Percentiles rank a stretch among this genome's conserved stretches.
These are phyloP conservation scores for Hoplodrina ambigua DNA, from an alignment of 2,888 invertebrate genomes.

Conservation along the genomic window DNA sequence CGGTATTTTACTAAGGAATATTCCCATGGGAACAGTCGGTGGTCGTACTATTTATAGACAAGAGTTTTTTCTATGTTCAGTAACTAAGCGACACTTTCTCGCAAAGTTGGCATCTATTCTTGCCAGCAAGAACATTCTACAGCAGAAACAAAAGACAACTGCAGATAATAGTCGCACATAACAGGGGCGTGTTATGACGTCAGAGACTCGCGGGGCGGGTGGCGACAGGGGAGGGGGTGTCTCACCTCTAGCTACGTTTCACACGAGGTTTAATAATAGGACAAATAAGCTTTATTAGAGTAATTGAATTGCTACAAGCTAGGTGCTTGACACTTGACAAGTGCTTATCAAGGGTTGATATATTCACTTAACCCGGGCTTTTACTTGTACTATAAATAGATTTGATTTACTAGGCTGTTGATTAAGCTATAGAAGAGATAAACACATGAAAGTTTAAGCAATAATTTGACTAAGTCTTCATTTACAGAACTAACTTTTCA, in stretches of 20 bases:
- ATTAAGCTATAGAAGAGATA: neutral
- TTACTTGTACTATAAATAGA: neutral
- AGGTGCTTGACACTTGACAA: slow-evolving; percentile 12
- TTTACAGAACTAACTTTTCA: neutral
- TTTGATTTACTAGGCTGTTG: neutral
- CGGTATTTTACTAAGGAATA: neutral
- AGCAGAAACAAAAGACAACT: slow-evolving; percentile 30
- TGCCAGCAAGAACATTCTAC: slow-evolving; percentile 3
- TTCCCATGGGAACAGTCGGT: slow-evolving; percentile 5
- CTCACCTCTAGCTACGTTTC: neutral
- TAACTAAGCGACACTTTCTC: neutral
- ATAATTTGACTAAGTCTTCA: neutral
- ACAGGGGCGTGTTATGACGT: slow-evolving; percentile 50
- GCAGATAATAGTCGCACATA: slow-evolving; percentile 32
- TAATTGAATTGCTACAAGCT: slow-evolving; percentile 33
- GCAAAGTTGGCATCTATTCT: neutral
- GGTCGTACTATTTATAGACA: slow-evolving; percentile 9
- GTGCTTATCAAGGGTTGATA: slow-evolving; percentile 11
- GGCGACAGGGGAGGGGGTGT: slow-evolving; percentile 6
- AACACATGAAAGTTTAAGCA: neutral
- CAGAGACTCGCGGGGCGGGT: slow-evolving; percentile 24
- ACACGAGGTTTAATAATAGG: slow-evolving; percentile 25
- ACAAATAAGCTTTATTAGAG: slow-evolving; percentile 20
- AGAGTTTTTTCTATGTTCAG: neutral
- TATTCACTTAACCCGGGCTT: neutral